A percentile compares a stretch with the other conserved stretches of the same genome.
phyloP scores from a whole-genome alignment of 1,140 invertebrate genomes.

The Drosophila obscura region DNA sequence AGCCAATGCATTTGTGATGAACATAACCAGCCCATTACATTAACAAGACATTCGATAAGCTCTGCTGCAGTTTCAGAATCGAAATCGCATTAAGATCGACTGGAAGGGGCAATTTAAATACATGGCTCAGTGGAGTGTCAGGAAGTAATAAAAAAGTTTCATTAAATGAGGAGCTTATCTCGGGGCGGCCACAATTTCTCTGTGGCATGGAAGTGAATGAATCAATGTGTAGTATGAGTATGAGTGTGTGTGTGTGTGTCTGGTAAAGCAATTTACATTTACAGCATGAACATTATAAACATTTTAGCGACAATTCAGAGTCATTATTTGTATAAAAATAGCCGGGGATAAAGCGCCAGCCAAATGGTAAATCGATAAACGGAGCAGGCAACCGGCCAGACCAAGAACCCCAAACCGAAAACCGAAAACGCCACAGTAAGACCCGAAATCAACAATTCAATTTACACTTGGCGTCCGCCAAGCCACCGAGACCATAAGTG shows the following conservation, averaged over 20 bases:
- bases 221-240: constrained; percentile 25
- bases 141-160: constrained; percentile 78
- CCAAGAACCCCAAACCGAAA: background rate
- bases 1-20: constrained; percentile 18
- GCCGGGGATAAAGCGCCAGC: constrained; percentile 20
- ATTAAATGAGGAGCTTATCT: constrained; percentile 70
- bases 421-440: constrained; percentile 5
- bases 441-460: constrained; percentile 26
- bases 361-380: constrained; percentile 60
- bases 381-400: constrained; percentile 18
- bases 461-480: background rate
- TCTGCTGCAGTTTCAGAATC: constrained; percentile 49
- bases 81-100: constrained; percentile 64
- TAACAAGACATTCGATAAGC: background rate
- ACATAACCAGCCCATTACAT: constrained; percentile 13
- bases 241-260: constrained; percentile 4
- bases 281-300: constrained; percentile 55
- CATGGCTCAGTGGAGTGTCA: constrained; percentile 33
- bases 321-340: constrained; percentile 60
- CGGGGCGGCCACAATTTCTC: constrained; percentile 34
- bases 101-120: constrained; percentile 48
- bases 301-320: constrained; percentile 60
- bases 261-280: constrained; percentile 59
- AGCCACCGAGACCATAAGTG: constrained; percentile 4
- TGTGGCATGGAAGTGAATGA: constrained; percentile 19